Conservation (phyloP, 2,888 invertebrate species). For the Morinoia aosen region DNA sequence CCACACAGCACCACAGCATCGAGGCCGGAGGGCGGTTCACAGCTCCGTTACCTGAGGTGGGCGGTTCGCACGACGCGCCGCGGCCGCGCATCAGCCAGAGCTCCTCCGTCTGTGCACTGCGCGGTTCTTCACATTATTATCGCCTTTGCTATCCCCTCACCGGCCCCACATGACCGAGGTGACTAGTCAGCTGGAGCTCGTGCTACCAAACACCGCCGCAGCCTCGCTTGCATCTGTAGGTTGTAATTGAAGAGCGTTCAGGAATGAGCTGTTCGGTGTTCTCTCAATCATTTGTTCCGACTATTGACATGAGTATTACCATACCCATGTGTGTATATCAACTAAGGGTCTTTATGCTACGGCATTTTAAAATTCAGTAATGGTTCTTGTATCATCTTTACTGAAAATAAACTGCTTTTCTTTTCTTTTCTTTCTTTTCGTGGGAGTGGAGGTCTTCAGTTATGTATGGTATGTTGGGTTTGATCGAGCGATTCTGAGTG, state of each 20-base stretch:
- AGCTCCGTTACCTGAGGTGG: background rate
- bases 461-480: too few relatives aligned
- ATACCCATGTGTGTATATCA: too few relatives aligned
- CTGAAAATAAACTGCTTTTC: too few relatives aligned
- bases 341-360: too few relatives aligned
- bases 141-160: background rate
- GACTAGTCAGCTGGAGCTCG: background rate
- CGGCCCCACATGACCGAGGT: background rate
- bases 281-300: too few relatives aligned
- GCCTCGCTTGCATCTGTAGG: background rate
- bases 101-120: background rate
- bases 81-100: background rate
- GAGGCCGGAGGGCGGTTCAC: background rate
- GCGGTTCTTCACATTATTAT: background rate
- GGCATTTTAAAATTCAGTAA: too few relatives aligned
- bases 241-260: background rate
- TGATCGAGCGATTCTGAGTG: too few relatives aligned
- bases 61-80: background rate
- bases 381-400: too few relatives aligned
- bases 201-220: background rate
- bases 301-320: too few relatives aligned
- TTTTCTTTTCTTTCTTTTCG: too few relatives aligned
- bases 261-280: background rate
- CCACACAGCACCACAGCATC: background rate
- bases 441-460: too few relatives aligned